Percentiles rank a stretch among this genome's conserved stretches.
phyloP scores from a whole-genome alignment of 23 tunicate species.

The Styela clava region DNA sequence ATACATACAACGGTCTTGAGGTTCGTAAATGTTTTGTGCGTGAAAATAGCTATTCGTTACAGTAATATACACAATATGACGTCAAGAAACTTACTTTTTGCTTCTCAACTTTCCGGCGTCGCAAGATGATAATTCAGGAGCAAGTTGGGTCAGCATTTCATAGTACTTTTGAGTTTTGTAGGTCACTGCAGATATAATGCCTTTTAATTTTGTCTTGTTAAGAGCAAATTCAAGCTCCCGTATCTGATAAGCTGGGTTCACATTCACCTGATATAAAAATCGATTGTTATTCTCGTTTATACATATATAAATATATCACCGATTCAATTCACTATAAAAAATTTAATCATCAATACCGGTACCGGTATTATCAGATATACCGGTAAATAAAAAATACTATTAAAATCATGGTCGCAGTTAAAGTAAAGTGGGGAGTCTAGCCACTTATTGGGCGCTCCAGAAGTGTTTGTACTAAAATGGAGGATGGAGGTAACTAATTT shows the following conservation, averaged over 20 bases:
- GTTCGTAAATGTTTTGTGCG: too few species aligned
- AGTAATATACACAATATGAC: too few species aligned
- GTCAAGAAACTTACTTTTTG: constrained; percentile 52
- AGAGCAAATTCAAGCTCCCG: constrained; percentile 72
- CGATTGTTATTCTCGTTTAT: too few species aligned
- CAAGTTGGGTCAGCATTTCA: constrained; percentile 53
- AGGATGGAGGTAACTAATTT: too few species aligned
- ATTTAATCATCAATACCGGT: background rate
- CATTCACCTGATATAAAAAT: constrained; percentile 59
- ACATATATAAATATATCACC: too few species aligned
- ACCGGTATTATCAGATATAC: background rate
- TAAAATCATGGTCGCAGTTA: too few species aligned
- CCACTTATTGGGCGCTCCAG: too few species aligned
- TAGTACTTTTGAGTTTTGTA: constrained; percentile 87
- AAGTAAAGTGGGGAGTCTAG: too few species aligned
- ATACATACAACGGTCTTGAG: too few species aligned
- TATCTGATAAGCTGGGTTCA: constrained; percentile 87
- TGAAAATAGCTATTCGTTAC: too few species aligned
- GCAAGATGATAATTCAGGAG: constrained; percentile 59
- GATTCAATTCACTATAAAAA: too few species aligned
- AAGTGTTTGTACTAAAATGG: too few species aligned
- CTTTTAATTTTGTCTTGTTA: constrained; percentile 58
- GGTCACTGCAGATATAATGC: constrained; percentile 43
- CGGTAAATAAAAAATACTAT: background rate
- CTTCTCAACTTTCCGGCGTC: constrained; percentile 51